Evolutionary conservation across 1,140 invertebrate species (phyloP).

Genomic region (Aricia agestis): DNA sequence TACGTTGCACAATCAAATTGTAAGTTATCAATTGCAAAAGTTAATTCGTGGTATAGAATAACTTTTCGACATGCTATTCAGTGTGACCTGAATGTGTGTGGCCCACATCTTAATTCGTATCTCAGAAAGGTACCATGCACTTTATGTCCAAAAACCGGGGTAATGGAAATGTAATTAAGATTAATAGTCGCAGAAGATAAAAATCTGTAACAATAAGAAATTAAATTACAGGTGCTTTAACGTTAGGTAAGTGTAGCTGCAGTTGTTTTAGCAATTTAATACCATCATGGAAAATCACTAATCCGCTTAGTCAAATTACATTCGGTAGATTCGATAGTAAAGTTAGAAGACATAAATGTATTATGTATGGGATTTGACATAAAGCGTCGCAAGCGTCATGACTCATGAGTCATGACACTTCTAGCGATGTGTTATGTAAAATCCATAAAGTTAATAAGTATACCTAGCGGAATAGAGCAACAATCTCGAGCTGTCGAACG

Average conservation of each 20-base stretch:
- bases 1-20: constrained; percentile 59
- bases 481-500: no score
- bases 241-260: background rate
- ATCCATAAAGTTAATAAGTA: no score
- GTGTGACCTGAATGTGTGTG: constrained; percentile 23
- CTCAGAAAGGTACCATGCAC: background rate
- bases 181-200: background rate
- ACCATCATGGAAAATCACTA: no score
- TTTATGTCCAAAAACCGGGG: constrained; percentile 10
- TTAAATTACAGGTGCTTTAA: background rate
- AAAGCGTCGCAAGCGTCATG: no score
- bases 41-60: constrained; percentile 50
- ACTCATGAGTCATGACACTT: no score
- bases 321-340: no score
- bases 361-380: no score
- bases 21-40: constrained; percentile 55
- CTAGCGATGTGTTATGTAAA: no score
- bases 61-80: constrained; percentile 57
- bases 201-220: background rate
- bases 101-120: background rate
- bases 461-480: no score
- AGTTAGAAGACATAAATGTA: no score
- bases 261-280: no score
- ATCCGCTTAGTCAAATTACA: no score
- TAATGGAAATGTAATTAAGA: constrained; percentile 11